phyloP scores from a whole-genome alignment of 2,888 invertebrate species.

The Acheta domesticus region DNA sequence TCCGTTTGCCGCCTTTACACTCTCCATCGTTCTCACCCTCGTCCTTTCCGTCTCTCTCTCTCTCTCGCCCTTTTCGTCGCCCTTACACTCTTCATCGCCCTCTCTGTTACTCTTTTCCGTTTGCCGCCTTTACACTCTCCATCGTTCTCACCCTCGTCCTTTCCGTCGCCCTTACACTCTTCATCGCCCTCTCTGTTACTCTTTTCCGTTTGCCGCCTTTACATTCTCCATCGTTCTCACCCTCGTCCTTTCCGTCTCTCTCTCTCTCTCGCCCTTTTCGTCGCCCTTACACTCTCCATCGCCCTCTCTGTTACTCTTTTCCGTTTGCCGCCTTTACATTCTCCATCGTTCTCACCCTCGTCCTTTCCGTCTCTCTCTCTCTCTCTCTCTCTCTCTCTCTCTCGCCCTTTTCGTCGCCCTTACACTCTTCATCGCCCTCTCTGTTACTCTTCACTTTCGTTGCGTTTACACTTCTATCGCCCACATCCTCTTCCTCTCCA shows the following conservation, averaged over 20 bases:
- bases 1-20: neutral
- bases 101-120: neutral
- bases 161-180: neutral
- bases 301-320: neutral
- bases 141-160: neutral
- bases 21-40: neutral
- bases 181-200: neutral
- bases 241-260: neutral
- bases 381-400: neutral
- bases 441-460: neutral
- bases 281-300: neutral
- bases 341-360: neutral
- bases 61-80: neutral
- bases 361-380: neutral
- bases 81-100: neutral
- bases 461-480: neutral
- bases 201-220: neutral
- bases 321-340: neutral
- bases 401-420: neutral
- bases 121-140: neutral
- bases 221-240: neutral
- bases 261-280: neutral
- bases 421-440: neutral
- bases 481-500: neutral
- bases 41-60: neutral